Evolutionary conservation across 2,113 vertebrate species (phyloP).

Genomic region (Ictidomys tridecemlineatus): DNA sequence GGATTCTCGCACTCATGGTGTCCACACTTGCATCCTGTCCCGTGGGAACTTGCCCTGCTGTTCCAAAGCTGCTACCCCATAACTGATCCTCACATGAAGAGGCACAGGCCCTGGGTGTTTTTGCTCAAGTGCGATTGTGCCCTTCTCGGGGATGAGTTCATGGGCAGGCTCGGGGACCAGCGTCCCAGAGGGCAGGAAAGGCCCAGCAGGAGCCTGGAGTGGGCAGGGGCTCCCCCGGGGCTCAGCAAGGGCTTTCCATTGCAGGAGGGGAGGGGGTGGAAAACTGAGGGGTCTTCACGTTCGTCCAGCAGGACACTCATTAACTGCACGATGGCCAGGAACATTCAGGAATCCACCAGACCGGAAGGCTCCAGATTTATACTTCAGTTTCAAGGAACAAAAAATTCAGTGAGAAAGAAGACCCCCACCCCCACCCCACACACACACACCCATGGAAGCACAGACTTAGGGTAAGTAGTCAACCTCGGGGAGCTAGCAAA

Average conservation of each 20-base stretch:
- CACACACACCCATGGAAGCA: background rate
- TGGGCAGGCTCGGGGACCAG: no score
- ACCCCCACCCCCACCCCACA: no score
- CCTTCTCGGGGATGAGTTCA: background rate
- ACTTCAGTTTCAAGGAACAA: background rate
- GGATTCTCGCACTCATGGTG: no score
- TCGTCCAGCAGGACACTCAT: background rate
- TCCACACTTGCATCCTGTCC: no score
- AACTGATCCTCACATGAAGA: background rate
- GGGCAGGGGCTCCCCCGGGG: no score
- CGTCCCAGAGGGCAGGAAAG: fast-evolving
- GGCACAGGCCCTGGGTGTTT: background rate
- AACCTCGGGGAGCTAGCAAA: background rate
- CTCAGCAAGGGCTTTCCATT: background rate
- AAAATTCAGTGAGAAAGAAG: background rate
- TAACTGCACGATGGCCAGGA: background rate
- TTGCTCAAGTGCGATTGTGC: background rate
- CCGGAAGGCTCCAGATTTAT: background rate
- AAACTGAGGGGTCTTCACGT: background rate
- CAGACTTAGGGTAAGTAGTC: background rate
- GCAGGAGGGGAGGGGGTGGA: fast-evolving
- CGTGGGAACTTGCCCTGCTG: no score
- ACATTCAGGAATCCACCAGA: fast-evolving
- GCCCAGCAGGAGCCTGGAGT: no score
- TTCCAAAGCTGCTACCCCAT: background rate